Base-by-base conservation (phyloP, 2,797 vertebrate species). In the Amazona ochrocephala region DNA sequence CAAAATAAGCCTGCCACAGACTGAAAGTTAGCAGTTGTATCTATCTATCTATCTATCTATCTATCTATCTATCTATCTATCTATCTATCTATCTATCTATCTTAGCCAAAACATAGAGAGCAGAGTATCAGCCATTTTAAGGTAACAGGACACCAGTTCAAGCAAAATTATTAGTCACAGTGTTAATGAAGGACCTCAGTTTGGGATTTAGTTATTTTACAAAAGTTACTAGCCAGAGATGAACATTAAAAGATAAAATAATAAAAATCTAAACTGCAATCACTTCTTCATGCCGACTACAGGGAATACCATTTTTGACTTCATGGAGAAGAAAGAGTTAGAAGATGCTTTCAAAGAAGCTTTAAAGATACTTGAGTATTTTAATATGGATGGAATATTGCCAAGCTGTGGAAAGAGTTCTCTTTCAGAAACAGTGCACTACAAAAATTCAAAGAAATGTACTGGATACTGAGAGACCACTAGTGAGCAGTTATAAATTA, bases 1-100 rank as follows among this genome's bases (percentile, higher is more conserved):
- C 37, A 2, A 50, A 62, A 91, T 66, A 89, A 42, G 48, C 5
- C 32, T 64, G 56, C 23, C 45, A 39, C 45, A 45, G 72, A 51
- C 1, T 6, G 9, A 42, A 87, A 72, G 1, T 0, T 1, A 64
- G 51, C 8, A 21, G 13, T 27, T 65, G 8, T 62, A 61, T 72
- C 29, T 29, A 79, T 26, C 41, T 41, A 41, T 34, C 34, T 34
- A 34, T 41, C 39, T 41, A 37, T 37, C 37, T 62, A 65, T 72
- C 29, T 29, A 79, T 24, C 41, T 41, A 41, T 41, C 39, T 41
- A 37, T 37, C 37, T 62, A 65, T 72, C 29, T 29, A 79, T 24
- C 41, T 41, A 41, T 41, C 39, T 41, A 37, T 37, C 37, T 37
- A 37, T 22, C 45, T 45, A 45, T 45, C 50, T 29, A 79, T 30